Base-by-base conservation (phyloP, 1,140 invertebrate genomes). In the Meloidogyne hapla region DNA sequence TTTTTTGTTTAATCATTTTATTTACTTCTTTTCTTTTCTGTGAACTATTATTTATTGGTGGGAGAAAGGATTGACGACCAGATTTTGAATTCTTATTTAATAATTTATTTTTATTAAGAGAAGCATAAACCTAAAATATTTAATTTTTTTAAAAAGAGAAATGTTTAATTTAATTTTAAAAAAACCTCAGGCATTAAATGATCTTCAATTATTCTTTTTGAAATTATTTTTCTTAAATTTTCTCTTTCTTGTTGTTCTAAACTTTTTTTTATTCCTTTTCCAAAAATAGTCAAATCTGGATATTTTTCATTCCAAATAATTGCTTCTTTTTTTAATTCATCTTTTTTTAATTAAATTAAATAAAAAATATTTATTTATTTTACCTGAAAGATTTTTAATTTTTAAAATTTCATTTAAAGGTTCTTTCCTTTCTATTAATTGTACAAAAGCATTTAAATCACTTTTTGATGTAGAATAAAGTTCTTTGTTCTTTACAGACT, bases 401-500 rank as follows among this genome's bases (percentile, higher is more conserved):
- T 56, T 56, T 56, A 56, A 56, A 56, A 56, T 56, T 56, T 56
- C 48, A 56, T 56, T 56, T 56, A 56, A 56, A 56, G 48, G 48
- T 56, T 56, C n/a, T 9, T 56, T 56, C 8, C 48, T 56, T 56
- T 56, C 48, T n/a, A 56, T 8, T 56, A 56, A 56, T 56, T 56
- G 48, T n/a, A 56, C 6, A 56, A 56, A 56, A 8, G n/a, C 1
- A 21, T 56, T 56, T 1, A 56, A 56, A 56, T 56, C 48, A 56
- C 48, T 56, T 21, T 56, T 56, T n/a, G 48, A 6, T 56, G n/a
- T 56, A 56, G 8, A n/a, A 56, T 56, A n/a, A 56, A 13, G n/a
- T n/a, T 56, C n/a, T 21, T 21, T 56, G n/a, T 4, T n/a, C 1
- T 56, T 56, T 56, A n/a, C n/a, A n/a, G 6, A n/a, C 48, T 56